Percentiles rank a stretch among this genome's conserved stretches.
These are phyloP conservation scores for Hydropsyche betteni DNA, from an alignment of 2,888 invertebrate genomes.

Conservation along the genomic window DNA sequence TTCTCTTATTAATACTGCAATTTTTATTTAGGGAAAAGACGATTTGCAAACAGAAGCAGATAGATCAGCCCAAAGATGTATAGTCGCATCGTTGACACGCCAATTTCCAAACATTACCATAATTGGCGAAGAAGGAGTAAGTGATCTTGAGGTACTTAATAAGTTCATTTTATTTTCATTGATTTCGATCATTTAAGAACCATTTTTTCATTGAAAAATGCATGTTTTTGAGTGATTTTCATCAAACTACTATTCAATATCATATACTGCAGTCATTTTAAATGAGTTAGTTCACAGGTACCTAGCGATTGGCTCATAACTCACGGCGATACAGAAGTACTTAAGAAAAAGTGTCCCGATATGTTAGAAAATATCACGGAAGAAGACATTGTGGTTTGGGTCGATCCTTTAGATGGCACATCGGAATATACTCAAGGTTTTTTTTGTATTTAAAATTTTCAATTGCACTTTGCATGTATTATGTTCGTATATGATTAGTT, in stretches of 20 bases:
- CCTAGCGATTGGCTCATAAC: conserved; percentile 81
- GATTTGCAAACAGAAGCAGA: conserved; percentile 99
- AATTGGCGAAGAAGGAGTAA: conserved; percentile 89
- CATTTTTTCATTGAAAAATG: too few species aligned
- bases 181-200: too few species aligned
- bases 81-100: conserved; percentile 83
- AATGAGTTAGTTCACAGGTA: conserved; percentile 56
- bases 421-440: conserved; percentile 94
- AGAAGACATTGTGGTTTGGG: conserved; percentile 94
- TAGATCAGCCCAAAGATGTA: conserved; percentile 92
- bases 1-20: not conserved
- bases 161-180: not conserved
- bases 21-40: conserved; percentile 75
- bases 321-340: conserved; percentile 75
- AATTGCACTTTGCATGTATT: too few species aligned
- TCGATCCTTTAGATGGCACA: conserved; percentile 98
- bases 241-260: too few species aligned
- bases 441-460: conserved; percentile 14
- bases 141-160: conserved; percentile 67
- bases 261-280: not conserved
- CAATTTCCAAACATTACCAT: conserved; percentile 86
- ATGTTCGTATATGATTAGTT: too few species aligned
- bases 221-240: too few species aligned
- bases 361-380: conserved; percentile 72
- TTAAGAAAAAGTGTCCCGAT: conserved; percentile 72